phyloP scores from a whole-genome alignment of 2,113 vertebrate species.

The Carollia perspicillata region DNA sequence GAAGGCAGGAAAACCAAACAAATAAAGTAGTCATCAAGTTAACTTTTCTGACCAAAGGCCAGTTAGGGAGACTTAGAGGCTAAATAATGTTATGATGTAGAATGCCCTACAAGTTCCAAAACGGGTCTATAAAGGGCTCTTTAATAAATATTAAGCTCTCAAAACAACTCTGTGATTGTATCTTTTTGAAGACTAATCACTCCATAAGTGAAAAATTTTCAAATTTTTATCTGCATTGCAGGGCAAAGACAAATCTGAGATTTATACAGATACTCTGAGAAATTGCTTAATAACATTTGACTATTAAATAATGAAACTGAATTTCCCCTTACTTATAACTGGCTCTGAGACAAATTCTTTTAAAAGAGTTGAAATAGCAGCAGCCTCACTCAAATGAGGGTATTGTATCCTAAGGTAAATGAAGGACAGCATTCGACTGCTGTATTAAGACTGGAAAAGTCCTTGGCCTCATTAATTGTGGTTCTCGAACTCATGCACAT shows the following conservation, averaged over 20 bases:
- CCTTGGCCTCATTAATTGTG: background rate
- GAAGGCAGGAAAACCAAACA: constrained; percentile 32
- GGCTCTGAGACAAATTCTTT: constrained; percentile 5
- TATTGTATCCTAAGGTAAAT: background rate
- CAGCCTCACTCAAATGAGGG: background rate
- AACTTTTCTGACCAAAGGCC: background rate
- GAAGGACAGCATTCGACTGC: background rate
- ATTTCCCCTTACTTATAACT: background rate
- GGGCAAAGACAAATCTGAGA: background rate
- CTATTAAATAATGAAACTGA: background rate
- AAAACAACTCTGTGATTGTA: background rate
- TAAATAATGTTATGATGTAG: background rate
- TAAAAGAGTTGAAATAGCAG: background rate
- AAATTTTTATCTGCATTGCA: background rate
- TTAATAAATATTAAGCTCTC: background rate
- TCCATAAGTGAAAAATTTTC: background rate
- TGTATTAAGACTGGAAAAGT: background rate
- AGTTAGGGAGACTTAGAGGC: background rate
- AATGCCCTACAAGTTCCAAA: background rate
- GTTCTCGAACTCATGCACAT: background rate
- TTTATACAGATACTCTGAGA: background rate
- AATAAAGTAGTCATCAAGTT: background rate
- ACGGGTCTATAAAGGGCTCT: background rate
- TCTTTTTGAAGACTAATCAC: background rate
- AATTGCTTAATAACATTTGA: constrained; percentile 8